Percentiles rank a stretch among this genome's conserved stretches.
These are phyloP conservation scores for Apodemus agrarius DNA, from an alignment of 2,797 vertebrate genomes.

Conservation along the genomic window DNA sequence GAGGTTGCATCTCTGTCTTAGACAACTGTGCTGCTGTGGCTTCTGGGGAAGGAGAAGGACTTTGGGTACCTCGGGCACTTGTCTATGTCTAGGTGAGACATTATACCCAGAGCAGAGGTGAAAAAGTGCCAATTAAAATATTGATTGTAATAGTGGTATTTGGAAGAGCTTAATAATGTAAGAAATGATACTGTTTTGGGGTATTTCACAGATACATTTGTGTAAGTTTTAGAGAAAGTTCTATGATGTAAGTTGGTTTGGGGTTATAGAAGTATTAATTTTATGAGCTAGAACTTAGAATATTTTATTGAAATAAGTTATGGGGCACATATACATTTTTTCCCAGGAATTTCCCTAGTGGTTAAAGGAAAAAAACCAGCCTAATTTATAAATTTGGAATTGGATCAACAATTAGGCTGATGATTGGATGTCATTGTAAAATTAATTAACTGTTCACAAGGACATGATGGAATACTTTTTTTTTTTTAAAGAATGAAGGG, in stretches of 20 bases:
- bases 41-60: neutral
- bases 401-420: constrained; percentile 69
- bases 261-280: neutral
- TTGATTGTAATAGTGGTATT: constrained; percentile 1
- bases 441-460: constrained; percentile 62
- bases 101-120: neutral
- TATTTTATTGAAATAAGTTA: constrained; percentile 18
- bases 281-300: constrained; percentile 35
- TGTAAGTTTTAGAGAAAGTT: constrained; percentile 23
- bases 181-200: constrained; percentile 37
- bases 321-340: neutral
- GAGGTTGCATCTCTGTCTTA: neutral
- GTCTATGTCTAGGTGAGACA: constrained; percentile 27
- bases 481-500: constrained; percentile 42
- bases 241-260: neutral
- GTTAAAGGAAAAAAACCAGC: neutral
- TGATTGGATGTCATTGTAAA: constrained; percentile 71
- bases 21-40: neutral
- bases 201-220: constrained; percentile 20
- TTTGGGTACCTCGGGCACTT: neutral
- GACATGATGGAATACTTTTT: constrained; percentile 16
- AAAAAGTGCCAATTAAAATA: constrained; percentile 27
- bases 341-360: constrained; percentile 58
- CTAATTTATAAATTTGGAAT: constrained; percentile 58
- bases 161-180: neutral